These are phyloP conservation scores for Halcyon senegalensis DNA, from an alignment of 2,113 vertebrate genomes.

Conservation along the genomic window DNA sequence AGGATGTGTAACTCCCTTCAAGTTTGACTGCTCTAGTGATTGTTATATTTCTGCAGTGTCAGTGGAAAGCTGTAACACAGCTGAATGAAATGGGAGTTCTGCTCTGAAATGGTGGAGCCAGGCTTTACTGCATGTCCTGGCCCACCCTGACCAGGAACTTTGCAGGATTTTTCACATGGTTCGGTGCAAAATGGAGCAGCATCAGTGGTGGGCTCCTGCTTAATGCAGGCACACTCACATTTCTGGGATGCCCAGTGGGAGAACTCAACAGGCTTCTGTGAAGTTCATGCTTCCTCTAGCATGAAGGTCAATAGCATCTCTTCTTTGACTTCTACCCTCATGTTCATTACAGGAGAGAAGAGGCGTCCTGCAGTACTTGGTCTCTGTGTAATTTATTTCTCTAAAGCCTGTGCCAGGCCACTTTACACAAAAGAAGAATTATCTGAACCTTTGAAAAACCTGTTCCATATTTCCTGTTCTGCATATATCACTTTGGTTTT, in stretches of 20 bases:
- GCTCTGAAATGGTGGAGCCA: fast-evolving
- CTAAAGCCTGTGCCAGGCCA: background rate
- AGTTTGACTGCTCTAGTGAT: background rate
- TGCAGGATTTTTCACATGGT: background rate
- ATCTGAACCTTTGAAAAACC: background rate
- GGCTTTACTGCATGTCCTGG: background rate
- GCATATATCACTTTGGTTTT: fast-evolving
- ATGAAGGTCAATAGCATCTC: fast-evolving
- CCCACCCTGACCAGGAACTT: background rate
- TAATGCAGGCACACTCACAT: background rate
- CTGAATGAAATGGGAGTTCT: background rate
- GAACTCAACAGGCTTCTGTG: background rate
- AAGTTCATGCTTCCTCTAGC: background rate
- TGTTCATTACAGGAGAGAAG: fast-evolving
- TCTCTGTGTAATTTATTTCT: background rate
- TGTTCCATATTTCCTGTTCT: background rate
- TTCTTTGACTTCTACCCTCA: background rate
- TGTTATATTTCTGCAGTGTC: background rate
- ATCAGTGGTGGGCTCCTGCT: background rate
- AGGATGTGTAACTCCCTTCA: background rate
- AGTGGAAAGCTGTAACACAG: background rate
- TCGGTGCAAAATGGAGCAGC: background rate
- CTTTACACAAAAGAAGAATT: background rate
- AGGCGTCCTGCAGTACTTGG: background rate
- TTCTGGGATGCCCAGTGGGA: background rate